phyloP scores from a whole-genome alignment of 2,888 invertebrate genomes.

The Hartigia nigra region DNA sequence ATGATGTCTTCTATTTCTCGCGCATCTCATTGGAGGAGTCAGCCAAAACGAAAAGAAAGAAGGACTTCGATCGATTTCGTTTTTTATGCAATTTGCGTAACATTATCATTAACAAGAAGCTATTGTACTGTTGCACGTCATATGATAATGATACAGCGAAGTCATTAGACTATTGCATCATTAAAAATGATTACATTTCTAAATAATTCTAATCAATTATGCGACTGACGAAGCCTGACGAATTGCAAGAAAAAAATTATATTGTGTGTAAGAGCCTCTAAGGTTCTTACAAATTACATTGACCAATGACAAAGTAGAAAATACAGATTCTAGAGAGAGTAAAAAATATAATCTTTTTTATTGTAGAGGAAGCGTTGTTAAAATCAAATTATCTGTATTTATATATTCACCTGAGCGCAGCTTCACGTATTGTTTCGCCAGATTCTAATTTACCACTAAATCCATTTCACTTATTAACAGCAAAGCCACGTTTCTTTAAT shows the following conservation, averaged over 20 bases:
- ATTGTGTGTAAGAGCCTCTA: background rate
- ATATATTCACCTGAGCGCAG: conserved; percentile 70
- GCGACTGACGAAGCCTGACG: background rate
- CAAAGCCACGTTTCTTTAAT: conserved; percentile 79
- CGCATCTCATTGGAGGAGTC: too few species aligned
- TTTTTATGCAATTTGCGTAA: background rate
- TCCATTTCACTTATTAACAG: conserved; percentile 80
- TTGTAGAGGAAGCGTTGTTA: background rate
- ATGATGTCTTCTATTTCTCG: background rate
- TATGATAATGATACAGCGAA: background rate
- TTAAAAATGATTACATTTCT: background rate
- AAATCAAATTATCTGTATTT: background rate
- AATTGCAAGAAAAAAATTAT: background rate
- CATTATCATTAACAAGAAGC: background rate
- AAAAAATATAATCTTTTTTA: background rate
- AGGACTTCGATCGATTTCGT: background rate
- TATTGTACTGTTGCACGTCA: background rate
- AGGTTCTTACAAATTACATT: background rate
- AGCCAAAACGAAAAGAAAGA: too few species aligned
- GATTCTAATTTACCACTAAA: conserved; percentile 82
- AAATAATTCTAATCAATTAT: background rate
- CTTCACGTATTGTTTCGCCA: conserved; percentile 73
- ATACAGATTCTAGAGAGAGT: background rate
- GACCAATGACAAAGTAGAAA: background rate
- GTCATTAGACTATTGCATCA: background rate